A percentile compares a stretch with the other conserved stretches of the same genome.
Conservation (phyloP, 2,888 invertebrate species). For the Oscheius sp. region DNA sequence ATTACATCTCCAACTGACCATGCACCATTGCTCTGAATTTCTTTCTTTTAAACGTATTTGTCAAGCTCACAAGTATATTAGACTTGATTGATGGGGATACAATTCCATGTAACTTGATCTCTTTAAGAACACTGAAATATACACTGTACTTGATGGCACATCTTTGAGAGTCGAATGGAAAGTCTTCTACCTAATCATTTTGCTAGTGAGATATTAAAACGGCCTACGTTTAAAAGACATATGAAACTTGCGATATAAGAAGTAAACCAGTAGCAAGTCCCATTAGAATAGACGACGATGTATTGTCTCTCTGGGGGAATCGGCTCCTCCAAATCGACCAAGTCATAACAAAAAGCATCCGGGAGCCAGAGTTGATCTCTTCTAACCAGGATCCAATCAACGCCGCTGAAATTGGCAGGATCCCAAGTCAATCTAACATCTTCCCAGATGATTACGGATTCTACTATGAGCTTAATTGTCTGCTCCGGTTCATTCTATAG, state of each 20-base stretch:
- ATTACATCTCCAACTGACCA: not conserved
- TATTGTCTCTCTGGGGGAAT: slow-evolving; percentile 2
- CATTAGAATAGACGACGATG: slow-evolving; percentile 3
- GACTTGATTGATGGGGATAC: no score
- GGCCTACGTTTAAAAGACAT: slow-evolving; percentile 13
- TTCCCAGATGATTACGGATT: not conserved
- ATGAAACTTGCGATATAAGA: not conserved
- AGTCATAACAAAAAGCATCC: slow-evolving; percentile 18
- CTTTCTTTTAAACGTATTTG: no score
- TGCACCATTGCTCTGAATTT: slow-evolving; percentile 5
- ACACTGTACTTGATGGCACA: slow-evolving; percentile 12
- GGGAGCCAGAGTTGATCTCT: slow-evolving; percentile 16
- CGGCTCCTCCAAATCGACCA: slow-evolving; percentile 9
- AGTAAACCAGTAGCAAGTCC: not conserved
- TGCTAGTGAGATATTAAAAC: no score
- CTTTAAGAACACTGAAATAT: slow-evolving; percentile 10
- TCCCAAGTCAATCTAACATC: slow-evolving; percentile 23
- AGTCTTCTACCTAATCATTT: no score
- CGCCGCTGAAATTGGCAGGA: slow-evolving; percentile 6
- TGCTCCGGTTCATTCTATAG: slow-evolving; percentile 25
- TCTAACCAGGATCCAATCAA: not conserved
- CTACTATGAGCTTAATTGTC: slow-evolving; percentile 1
- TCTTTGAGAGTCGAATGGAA: slow-evolving; percentile 16
- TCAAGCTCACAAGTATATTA: no score
- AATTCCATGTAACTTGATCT: no score